phyloP scores from a whole-genome alignment of 2,797 vertebrate genomes.

The Crenuchus spilurus region DNA sequence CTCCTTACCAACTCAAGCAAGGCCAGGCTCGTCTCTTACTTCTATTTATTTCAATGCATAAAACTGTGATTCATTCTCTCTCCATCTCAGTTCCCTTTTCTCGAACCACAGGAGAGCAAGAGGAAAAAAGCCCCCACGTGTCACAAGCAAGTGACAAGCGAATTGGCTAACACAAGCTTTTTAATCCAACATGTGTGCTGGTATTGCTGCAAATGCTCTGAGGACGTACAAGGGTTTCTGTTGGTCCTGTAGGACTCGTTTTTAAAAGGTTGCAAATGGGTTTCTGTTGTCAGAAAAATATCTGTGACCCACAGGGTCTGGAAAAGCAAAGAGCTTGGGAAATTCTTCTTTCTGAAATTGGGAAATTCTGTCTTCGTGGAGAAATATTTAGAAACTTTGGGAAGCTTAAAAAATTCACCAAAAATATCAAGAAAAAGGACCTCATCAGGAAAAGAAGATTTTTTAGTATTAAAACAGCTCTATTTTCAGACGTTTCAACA shows the following conservation, averaged over 20 bases:
- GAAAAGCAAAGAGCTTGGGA: background rate
- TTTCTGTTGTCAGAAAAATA: constrained; percentile 38
- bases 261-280: constrained; percentile 50
- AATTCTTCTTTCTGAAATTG: too few species aligned
- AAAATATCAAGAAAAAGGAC: background rate
- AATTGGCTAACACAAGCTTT: background rate
- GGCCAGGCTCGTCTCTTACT: constrained; percentile 21
- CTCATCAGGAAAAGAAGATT: background rate
- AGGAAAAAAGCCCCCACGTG: background rate
- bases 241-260: constrained; percentile 29
- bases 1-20: constrained; percentile 34
- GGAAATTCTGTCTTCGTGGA: background rate
- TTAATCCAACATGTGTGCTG: background rate
- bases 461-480: too few species aligned
- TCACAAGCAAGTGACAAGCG: background rate
- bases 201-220: background rate
- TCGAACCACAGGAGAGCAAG: background rate
- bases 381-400: background rate
- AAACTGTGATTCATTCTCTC: background rate
- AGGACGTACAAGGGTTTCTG: constrained; percentile 9
- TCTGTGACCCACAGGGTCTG: constrained; percentile 12
- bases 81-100: background rate
- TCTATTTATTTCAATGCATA: constrained; percentile 33
- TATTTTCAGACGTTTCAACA: too few species aligned
- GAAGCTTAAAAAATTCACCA: background rate